Evolutionary conservation across 92 coral and sea anemone species (phyloP).

Genomic region (Montipora capitata): DNA sequence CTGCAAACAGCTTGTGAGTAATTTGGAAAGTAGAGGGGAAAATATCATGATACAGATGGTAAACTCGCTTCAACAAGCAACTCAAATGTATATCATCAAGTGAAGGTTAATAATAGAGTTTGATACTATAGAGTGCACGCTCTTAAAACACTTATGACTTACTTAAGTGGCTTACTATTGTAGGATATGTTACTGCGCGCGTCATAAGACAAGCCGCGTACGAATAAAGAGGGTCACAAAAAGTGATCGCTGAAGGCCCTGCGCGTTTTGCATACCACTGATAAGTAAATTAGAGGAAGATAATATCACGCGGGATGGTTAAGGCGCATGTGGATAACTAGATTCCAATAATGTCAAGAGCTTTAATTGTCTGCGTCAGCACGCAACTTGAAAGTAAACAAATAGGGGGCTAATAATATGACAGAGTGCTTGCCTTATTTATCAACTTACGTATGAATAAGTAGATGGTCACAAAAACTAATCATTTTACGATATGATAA

Average conservation of each 20-base stretch:
- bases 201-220: background rate
- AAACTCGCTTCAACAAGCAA: too few species aligned
- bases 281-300: background rate
- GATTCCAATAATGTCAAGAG: background rate
- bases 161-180: background rate
- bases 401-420: background rate
- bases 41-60: too few species aligned
- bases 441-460: too few species aligned
- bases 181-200: background rate
- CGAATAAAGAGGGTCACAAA: background rate
- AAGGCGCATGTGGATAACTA: background rate
- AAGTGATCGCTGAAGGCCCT: background rate
- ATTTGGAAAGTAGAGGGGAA: too few species aligned
- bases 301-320: background rate
- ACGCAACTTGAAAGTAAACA: background rate
- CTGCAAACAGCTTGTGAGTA: too few species aligned
- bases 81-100: too few species aligned
- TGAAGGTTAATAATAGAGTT: too few species aligned
- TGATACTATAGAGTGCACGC: too few species aligned
- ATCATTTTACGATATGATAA: too few species aligned
- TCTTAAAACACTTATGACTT: too few species aligned
- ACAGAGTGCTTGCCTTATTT: too few species aligned
- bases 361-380: background rate
- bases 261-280: background rate
- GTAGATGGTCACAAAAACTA: too few species aligned